A percentile compares a stretch with the other conserved stretches of the same genome.
phyloP scores from a whole-genome alignment of 2,113 vertebrate genomes.

The Rostratula benghalensis region DNA sequence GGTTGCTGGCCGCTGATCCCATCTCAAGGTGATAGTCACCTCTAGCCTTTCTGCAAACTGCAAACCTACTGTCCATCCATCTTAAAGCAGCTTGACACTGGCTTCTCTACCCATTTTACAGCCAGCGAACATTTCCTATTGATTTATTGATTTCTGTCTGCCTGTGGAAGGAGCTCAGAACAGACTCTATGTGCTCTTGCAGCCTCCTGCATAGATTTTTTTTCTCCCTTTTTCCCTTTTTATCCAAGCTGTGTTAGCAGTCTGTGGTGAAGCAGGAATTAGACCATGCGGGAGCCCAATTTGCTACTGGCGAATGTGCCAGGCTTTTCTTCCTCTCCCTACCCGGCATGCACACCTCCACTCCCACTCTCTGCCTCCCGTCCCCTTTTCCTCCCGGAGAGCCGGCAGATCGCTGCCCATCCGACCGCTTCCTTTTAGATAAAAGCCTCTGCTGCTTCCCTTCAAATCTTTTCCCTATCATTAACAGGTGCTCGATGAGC shows the following conservation, averaged over 20 bases:
- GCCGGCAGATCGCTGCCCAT: not conserved
- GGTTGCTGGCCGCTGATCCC: constrained; percentile 74
- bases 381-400: not conserved
- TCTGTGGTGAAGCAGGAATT: constrained; percentile 86
- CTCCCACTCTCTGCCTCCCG: not conserved
- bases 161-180: constrained; percentile 87
- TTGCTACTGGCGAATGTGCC: constrained; percentile 74
- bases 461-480: not conserved
- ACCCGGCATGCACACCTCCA: not conserved
- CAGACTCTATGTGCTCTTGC: constrained; percentile 86
- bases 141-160: constrained; percentile 98
- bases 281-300: constrained; percentile 88
- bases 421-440: not conserved
- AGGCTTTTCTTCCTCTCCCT: constrained; percentile 74
- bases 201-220: constrained; percentile 87
- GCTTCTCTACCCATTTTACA: constrained; percentile 92
- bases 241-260: constrained; percentile 78
- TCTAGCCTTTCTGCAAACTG: constrained; percentile 80
- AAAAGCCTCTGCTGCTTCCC: not conserved
- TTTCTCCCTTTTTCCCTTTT: constrained; percentile 82
- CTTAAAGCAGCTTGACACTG: constrained; percentile 88
- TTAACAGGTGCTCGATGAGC: constrained; percentile 15
- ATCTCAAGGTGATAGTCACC: constrained; percentile 85
- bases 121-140: constrained; percentile 95
- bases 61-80: constrained; percentile 87